Evolutionary conservation across 2,113 vertebrate species (phyloP), one percentile per base, ranked within the genome.

Genomic region (Petaurus breviceps): DNA sequence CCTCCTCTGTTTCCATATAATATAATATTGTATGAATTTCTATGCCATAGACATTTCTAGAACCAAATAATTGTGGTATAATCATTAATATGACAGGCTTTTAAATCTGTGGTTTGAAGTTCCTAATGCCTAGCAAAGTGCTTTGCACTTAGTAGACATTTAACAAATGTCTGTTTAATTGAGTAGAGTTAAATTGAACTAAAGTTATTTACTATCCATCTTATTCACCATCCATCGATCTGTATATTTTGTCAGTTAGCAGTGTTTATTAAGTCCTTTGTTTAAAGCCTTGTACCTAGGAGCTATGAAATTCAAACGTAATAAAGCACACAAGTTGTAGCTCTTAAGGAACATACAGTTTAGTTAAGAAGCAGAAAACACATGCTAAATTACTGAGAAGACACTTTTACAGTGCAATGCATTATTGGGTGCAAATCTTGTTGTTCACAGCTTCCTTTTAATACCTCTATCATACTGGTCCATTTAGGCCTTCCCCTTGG

Each of bases 271-370:
- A 93, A 94, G 26, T 94, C 77, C 61, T 0, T 91, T 26, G 50
- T 28, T 16, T 16, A 90, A 51, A 14, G 22, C 19, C 92, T 6
- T 94, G 92, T 92, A 43, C 52, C 92, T 47, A 93, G 61, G 57
- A 94, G 25, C 43, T 95, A 28, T 96, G 51, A 61, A 93, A 47
- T 90, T 28, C 89, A 77, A 90, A 93, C 96, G 25, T 23, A 91
- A 14, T 24, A 51, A 92, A 96, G 31, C 16, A 61, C 54, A 77
- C 55, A 52, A 90, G 57, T 91, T 93, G 52, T 22, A 94, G 90
- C 96, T 92, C 46, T 55, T 90, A 43, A 93, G 89, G 95, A 91
- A 50, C 24, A 52, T 93, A 90, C 93, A 93, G 68, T 95, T 93
- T 95, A 95, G 51, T 89, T 95, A 89, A 46, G 10, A 89, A 3